Conservation (phyloP, 2,113 vertebrate genomes). For the Henicopernis longicauda region DNA sequence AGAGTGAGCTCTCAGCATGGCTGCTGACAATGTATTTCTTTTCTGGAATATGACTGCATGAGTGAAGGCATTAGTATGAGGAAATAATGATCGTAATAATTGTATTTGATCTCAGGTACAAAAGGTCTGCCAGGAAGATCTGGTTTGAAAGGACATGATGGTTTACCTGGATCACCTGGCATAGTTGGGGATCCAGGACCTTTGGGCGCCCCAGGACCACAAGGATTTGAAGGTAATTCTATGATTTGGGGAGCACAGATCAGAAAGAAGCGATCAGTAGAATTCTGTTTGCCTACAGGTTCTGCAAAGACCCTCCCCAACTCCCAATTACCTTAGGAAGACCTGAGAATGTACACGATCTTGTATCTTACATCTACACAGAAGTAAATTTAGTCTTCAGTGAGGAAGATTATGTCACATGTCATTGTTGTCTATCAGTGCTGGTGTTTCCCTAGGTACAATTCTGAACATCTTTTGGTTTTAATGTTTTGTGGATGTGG, state of each 20-base stretch:
- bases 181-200: conserved; percentile 78
- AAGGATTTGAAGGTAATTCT: conserved; percentile 82
- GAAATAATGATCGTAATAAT: not conserved
- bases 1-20: not conserved
- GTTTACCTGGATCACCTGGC: conserved; percentile 77
- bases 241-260: not conserved
- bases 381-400: not conserved
- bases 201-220: conserved; percentile 77
- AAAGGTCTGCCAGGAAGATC: conserved; percentile 81
- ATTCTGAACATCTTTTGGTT: not conserved
- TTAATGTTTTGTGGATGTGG: not conserved
- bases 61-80: not conserved
- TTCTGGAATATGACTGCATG: not conserved
- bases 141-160: conserved; percentile 81
- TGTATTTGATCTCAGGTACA: conserved; percentile 67
- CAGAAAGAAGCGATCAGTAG: not conserved
- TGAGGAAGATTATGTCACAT: not conserved
- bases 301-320: not conserved
- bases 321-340: not conserved
- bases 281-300: not conserved
- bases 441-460: not conserved
- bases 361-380: not conserved
- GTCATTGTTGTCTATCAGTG: not conserved
- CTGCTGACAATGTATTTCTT: not conserved
- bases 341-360: not conserved